phyloP scores from a whole-genome alignment of 2,113 vertebrate species.

The Emydura subglobosa region DNA sequence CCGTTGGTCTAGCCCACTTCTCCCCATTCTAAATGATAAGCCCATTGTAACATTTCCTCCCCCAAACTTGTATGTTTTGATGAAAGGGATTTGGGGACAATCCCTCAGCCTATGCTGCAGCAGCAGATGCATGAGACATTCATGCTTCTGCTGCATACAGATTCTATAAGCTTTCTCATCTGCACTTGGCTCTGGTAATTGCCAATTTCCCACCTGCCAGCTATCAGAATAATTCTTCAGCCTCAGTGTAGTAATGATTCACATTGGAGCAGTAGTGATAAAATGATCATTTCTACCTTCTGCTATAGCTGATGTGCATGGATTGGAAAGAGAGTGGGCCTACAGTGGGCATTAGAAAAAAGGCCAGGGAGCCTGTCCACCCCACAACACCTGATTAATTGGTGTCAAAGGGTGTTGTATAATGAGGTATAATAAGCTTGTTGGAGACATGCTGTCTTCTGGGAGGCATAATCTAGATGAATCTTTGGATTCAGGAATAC shows the following conservation, averaged over 20 bases:
- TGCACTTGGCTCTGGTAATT: background rate
- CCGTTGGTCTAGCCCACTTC: background rate
- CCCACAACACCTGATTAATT: fast-evolving
- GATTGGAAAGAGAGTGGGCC: background rate
- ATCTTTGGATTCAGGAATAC: background rate
- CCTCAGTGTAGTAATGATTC: background rate
- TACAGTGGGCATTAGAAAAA: background rate
- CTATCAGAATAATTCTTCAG: background rate
- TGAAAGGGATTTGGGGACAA: background rate
- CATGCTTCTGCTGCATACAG: background rate
- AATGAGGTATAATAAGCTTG: background rate
- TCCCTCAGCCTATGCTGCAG: constrained; percentile 13
- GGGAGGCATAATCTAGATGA: background rate
- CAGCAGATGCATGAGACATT: background rate
- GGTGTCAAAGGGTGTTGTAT: background rate
- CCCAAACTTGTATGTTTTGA: background rate
- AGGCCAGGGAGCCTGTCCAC: background rate
- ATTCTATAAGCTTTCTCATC: constrained; percentile 22
- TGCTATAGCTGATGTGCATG: background rate
- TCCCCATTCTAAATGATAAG: background rate
- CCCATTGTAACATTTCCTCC: background rate
- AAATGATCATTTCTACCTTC: background rate
- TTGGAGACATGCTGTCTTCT: background rate
- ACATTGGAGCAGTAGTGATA: background rate
- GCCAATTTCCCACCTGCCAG: background rate